Evolutionary conservation across 1,140 invertebrate genomes (phyloP).

Genomic region (Drosophila miranda): DNA sequence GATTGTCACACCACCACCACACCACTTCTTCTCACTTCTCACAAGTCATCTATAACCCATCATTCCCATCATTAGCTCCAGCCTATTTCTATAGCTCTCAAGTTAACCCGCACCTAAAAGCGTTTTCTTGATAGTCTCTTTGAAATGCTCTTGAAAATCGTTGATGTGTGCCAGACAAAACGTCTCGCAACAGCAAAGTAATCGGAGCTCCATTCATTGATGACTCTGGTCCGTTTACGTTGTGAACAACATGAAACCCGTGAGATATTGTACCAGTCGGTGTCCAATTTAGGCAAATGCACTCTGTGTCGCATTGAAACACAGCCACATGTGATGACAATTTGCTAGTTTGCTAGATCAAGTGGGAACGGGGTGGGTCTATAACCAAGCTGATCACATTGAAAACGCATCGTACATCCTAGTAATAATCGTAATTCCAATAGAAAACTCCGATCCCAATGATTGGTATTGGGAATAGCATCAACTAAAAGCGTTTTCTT

Average conservation of each 20-base stretch:
- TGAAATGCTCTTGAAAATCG: slow-evolving; percentile 62
- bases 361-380: slow-evolving; percentile 23
- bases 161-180: slow-evolving; percentile 64
- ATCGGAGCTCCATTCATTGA: slow-evolving; percentile 23
- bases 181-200: slow-evolving; percentile 51
- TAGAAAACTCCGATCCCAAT: no score
- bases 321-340: slow-evolving; percentile 57
- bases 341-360: slow-evolving; percentile 70
- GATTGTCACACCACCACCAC: neutral
- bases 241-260: slow-evolving; percentile 7
- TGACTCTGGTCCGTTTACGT: slow-evolving; percentile 27
- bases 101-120: slow-evolving; percentile 56
- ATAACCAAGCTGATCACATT: slow-evolving; percentile 36
- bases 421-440: no score
- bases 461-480: no score
- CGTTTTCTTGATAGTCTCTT: slow-evolving; percentile 56
- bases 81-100: neutral
- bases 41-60: neutral
- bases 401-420: slow-evolving; percentile 52
- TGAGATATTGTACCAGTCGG: no score
- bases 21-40: neutral
- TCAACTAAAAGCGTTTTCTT: slow-evolving; percentile 71
- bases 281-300: slow-evolving; percentile 46
- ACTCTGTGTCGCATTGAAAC: slow-evolving; percentile 71
- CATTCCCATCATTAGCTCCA: slow-evolving; percentile 12